Evolutionary conservation across 2,888 invertebrate species (phyloP).

Genomic region (Scaeva pyrastri): DNA sequence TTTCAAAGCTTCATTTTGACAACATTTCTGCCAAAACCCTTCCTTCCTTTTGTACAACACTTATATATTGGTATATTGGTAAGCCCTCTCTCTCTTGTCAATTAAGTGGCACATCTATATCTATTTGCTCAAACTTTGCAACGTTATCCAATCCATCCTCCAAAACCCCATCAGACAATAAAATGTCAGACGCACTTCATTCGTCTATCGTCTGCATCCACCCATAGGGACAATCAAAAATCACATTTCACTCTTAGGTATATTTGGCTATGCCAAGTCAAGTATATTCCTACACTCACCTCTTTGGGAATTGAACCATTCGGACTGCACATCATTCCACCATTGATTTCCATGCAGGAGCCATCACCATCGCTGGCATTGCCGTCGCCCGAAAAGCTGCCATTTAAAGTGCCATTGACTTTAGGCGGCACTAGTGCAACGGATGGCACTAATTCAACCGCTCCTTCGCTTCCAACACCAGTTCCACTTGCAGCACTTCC

Average conservation of each 20-base stretch:
- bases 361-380: constrained; percentile 80
- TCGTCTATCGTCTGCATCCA: neutral
- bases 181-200: constrained; percentile 45
- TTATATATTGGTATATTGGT: neutral
- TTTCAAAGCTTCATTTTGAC: no score
- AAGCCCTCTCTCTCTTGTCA: neutral
- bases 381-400: constrained; percentile 76
- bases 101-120: constrained; percentile 17
- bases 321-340: constrained; percentile 81
- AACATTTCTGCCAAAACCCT: neutral
- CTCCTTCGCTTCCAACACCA: neutral
- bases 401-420: constrained; percentile 70
- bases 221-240: neutral
- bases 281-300: constrained; percentile 78
- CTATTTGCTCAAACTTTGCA: constrained; percentile 33
- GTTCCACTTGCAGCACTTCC: constrained; percentile 3
- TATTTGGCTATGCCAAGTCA: no score
- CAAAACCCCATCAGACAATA: constrained; percentile 23
- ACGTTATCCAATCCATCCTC: constrained; percentile 57
- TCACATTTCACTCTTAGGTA: constrained; percentile 33
- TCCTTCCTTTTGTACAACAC: neutral
- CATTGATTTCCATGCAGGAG: constrained; percentile 81
- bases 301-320: constrained; percentile 80
- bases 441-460: constrained; percentile 62
- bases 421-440: constrained; percentile 45